A percentile compares a stretch with the other conserved stretches of the same genome.
Conservation (phyloP, 2,888 invertebrate species). For the Cryptosula pallasiana region DNA sequence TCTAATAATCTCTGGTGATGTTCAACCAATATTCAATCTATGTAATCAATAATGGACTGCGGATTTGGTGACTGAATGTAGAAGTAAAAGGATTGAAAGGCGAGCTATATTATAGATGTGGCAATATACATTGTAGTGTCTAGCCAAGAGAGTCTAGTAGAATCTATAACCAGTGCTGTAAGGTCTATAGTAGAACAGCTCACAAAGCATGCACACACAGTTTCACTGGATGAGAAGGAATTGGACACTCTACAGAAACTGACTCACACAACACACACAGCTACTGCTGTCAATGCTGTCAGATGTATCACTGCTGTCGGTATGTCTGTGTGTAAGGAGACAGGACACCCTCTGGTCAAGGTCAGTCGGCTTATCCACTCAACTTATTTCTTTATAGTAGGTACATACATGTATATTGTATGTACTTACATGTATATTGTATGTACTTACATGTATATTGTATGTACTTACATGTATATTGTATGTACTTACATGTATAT, state of each 20-base stretch:
- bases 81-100: too few relatives aligned
- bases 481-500: too few relatives aligned
- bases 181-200: not conserved
- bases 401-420: too few relatives aligned
- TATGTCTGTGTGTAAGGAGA: not conserved
- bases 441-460: too few relatives aligned
- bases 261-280: not conserved
- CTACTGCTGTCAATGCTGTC: conserved; percentile 13
- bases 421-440: too few relatives aligned
- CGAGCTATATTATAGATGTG: too few relatives aligned
- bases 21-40: too few relatives aligned
- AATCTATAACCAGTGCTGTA: conserved; percentile 12
- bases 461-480: too few relatives aligned
- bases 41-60: too few relatives aligned
- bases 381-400: not conserved
- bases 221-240: not conserved
- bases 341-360: not conserved
- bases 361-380: not conserved
- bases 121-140: conserved; percentile 3
- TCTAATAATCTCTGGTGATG: too few relatives aligned
- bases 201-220: not conserved
- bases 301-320: not conserved
- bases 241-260: not conserved
- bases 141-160: conserved; percentile 8
- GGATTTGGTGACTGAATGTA: too few relatives aligned